Evolutionary conservation across 2,797 vertebrate genomes (phyloP), one percentile per base, ranked within the genome.

Genomic region (Halcyon smyrnensis): DNA sequence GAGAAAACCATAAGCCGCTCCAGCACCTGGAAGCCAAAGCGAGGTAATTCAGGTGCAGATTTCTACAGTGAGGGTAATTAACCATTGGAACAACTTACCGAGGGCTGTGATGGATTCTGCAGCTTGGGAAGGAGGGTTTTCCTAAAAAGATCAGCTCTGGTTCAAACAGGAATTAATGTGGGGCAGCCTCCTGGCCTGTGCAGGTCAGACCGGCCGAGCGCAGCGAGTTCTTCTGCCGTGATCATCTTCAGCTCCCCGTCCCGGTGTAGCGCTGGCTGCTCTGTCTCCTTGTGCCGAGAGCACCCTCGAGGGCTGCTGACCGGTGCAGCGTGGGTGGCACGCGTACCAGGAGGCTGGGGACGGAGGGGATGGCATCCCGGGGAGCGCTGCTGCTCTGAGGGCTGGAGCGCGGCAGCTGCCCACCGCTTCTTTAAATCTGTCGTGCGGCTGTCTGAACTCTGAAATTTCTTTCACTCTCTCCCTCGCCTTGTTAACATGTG

Each of bases 401-500:
- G 51, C 74, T 83, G 79, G 77, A 64, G 62, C 67, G 3, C 25
- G 4, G 90, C 95, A 91, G 90, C 95, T 46, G 8, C 75, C 73
- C 96, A 89, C 0, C 17, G 73, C 97, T 98, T 98, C 98, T 98
- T 98, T 98, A 98, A 98, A 98, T 98, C 97, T 96, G 98, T 98
- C 97, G 97, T 93, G 95, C 94, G 96, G 98, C 98, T 98, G 98
- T 98, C 98, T 98, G 98, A 98, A 98, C 97, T 98, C 98, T 97
- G 96, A 98, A 97, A 98, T 98, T 98, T 98, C 98, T 98, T 98
- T 98, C 98, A 97, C 97, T 97, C 97, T 95, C 98, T 98, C 96
- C 95, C 95, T 97, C 17, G 95, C 98, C 98, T 98, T 98, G 98
- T 98, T 98, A 98, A 98, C 98, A 98, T 98, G 98, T 98, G 98